Base-by-base conservation (phyloP, 2,888 invertebrate genomes). In the Leptogaster cylindrica region DNA sequence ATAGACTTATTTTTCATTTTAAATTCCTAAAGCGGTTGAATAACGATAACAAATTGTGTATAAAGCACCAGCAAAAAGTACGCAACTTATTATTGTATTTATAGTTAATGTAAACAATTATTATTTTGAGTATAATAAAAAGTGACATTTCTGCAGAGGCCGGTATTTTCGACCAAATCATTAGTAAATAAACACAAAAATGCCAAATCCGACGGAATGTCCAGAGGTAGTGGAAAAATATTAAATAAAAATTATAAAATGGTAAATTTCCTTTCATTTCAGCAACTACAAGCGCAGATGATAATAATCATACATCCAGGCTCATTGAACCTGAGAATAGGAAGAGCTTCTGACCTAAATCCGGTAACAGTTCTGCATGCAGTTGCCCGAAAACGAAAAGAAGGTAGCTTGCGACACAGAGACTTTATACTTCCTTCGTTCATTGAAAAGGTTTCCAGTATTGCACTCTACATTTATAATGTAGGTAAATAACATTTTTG, bases 291-390 rank as follows among this genome's bases (percentile, higher is more conserved):
- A 74, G 88, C 92, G 0, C 89, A 91, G 74, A 89, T 90, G 69
- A 91, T 93, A 41, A 90, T 97, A 68, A 90, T 97, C n/a, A 94
- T 97, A 66, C 96, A 97, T 77, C 96, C 97, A 16, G 97, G 97
- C 5, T 97, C 96, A 0, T 85, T 91, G 51, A 90, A 93, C 79
- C 85, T 97, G 20, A 84, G 95, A 70, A 91, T 97, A 76, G 97
- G 97, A 0, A 83, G 93, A 73, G 95, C 96, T 1, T 93, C 95
- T 0, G 97, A 97, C 79, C 83, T 93, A 2, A 87, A 91, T 77
- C 97, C 97, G 7, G 85, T 90, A 65, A 90, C 90, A 33, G 85
- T 95, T 67, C 84, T 95, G 1, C 95, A 97, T 81, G 81, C 79
- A 0, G 74, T 81, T 8, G 81, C 76, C 0, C 73, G 80, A 28